Evolutionary conservation across 2,113 vertebrate species (phyloP).

Genomic region (Herpetotheres cachinnans): DNA sequence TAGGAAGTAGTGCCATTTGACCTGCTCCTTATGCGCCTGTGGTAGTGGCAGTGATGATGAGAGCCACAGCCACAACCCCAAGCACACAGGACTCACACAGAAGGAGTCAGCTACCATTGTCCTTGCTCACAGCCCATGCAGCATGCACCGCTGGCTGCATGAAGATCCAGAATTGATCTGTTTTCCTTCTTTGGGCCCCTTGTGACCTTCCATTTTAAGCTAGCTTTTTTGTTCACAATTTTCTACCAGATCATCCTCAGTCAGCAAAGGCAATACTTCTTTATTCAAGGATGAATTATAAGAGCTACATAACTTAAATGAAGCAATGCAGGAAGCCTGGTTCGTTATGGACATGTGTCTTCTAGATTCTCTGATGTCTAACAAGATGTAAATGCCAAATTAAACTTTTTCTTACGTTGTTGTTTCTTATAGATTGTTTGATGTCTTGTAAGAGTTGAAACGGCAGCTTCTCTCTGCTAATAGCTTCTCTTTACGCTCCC

Average conservation of each 20-base stretch:
- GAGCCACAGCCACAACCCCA: neutral
- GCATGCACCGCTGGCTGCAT: neutral
- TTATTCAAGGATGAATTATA: neutral
- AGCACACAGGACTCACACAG: neutral
- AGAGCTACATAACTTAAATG: neutral
- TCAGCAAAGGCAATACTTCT: neutral
- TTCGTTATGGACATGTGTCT: neutral
- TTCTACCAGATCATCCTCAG: neutral
- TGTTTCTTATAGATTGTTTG: constrained; percentile 52
- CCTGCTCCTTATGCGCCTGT: neutral
- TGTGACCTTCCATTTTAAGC: neutral
- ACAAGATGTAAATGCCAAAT: constrained; percentile 25
- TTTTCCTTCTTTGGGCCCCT: neutral
- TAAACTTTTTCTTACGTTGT: constrained; percentile 20
- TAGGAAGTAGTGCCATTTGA: neutral
- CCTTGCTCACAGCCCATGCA: neutral
- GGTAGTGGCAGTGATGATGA: neutral
- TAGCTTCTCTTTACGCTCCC: constrained; percentile 30
- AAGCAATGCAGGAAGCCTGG: neutral
- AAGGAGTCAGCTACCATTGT: neutral
- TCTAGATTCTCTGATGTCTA: constrained; percentile 12
- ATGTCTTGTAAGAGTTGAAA: constrained; percentile 51
- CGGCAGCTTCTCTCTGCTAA: constrained; percentile 25
- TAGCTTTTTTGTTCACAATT: neutral
- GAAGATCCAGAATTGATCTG: neutral